Conservation (phyloP, 2,888 invertebrate genomes). For the Meliscaeva auricollis region DNA sequence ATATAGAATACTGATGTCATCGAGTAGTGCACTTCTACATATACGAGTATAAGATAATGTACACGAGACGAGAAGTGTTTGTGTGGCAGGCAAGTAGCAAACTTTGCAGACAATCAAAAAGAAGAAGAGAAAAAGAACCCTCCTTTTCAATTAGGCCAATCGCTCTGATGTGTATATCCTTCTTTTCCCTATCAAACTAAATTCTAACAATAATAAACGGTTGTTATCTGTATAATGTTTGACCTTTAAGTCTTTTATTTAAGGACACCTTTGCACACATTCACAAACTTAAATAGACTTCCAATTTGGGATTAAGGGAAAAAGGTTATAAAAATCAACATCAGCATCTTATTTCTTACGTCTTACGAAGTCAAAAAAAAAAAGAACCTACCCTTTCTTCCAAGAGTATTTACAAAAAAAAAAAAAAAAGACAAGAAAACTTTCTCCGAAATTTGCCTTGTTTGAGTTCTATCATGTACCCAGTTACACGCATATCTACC, state of each 20-base stretch:
- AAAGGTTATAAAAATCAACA: conserved; percentile 20
- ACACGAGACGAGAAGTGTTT: background rate
- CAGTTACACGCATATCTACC: background rate
- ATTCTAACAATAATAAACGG: conserved; percentile 2
- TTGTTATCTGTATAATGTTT: conserved; percentile 25
- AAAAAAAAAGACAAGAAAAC: background rate
- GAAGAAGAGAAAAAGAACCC: background rate
- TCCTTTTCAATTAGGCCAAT: conserved; percentile 37
- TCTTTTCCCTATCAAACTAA: background rate
- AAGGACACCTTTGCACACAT: conserved; percentile 6
- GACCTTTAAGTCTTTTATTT: conserved; percentile 4
- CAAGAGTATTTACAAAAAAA: background rate
- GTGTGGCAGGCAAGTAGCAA: background rate
- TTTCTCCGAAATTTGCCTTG: conserved; percentile 21
- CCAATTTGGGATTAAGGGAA: background rate
- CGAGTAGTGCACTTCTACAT: conserved; percentile 12
- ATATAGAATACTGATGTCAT: conserved; percentile 24
- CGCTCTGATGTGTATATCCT: too few species aligned
- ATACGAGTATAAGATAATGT: too few species aligned
- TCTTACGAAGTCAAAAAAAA: too few species aligned
- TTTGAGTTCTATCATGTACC: conserved; percentile 31
- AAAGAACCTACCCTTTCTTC: background rate
- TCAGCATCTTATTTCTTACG: background rate
- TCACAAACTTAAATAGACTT: conserved; percentile 17
- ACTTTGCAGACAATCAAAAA: background rate